These are phyloP conservation scores for Spodoptera litura DNA, from an alignment of 1,140 invertebrate genomes.

Conservation along the genomic window DNA sequence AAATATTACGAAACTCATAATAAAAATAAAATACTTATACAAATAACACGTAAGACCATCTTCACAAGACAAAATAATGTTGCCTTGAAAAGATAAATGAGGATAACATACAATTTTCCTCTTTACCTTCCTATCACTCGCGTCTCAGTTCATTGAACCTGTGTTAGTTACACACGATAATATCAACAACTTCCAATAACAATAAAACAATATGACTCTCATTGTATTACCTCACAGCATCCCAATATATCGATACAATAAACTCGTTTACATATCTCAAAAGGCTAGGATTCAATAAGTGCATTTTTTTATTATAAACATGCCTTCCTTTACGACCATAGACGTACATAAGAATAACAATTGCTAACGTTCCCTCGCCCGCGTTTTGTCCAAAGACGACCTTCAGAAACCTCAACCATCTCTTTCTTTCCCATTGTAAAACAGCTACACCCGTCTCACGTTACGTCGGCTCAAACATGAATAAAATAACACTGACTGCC, in stretches of 20 bases:
- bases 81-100: too few species aligned
- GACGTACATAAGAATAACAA: slow-evolving; percentile 80
- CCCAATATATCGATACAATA: neutral
- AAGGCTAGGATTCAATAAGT: slow-evolving; percentile 63
- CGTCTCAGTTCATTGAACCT: neutral
- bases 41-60: too few species aligned
- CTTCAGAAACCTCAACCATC: slow-evolving; percentile 66
- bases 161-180: neutral
- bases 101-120: too few species aligned
- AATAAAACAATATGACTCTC: slow-evolving; percentile 1
- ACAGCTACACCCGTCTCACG: slow-evolving; percentile 66
- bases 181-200: slow-evolving; percentile 3
- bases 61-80: too few species aligned
- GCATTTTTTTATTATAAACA: slow-evolving; percentile 75
- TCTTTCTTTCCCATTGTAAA: slow-evolving; percentile 63
- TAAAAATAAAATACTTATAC: too few species aligned
- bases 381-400: slow-evolving; percentile 73
- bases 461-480: slow-evolving; percentile 72
- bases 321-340: slow-evolving; percentile 73
- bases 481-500: slow-evolving; percentile 78
- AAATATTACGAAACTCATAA: too few species aligned
- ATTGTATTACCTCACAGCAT: neutral
- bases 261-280: slow-evolving; percentile 56
- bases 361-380: slow-evolving; percentile 75
- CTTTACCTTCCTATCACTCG: too few species aligned